phyloP scores from a whole-genome alignment of 2,888 invertebrate species.

The Ptychoptera albimana region DNA sequence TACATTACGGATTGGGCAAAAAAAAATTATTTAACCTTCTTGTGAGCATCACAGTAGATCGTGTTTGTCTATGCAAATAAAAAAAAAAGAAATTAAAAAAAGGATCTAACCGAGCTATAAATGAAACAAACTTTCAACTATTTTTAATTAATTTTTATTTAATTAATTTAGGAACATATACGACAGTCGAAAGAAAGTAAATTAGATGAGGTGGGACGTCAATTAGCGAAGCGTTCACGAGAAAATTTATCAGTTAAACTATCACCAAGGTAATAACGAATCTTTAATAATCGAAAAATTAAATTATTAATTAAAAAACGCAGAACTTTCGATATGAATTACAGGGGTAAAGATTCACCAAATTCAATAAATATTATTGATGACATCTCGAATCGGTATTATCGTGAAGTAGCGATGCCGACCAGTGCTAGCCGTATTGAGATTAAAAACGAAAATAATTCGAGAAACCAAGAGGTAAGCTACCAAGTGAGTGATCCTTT shows the following conservation, averaged over 20 bases:
- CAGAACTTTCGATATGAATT: constrained; percentile 3
- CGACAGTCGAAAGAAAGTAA: constrained; percentile 66
- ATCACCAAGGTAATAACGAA: constrained; percentile 15
- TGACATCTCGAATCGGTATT: constrained; percentile 28
- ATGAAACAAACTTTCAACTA: too few species aligned
- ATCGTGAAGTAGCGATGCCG: constrained; percentile 25
- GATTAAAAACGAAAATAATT: constrained; percentile 22
- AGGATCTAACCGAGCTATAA: too few species aligned
- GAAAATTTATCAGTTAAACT: constrained; percentile 25
- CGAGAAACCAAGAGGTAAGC: constrained; percentile 5
- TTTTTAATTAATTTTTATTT: too few species aligned
- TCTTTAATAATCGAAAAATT: too few species aligned
- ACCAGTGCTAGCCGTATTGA: constrained; percentile 20
- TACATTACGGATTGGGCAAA: too few species aligned
- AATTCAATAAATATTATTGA: constrained; percentile 28
- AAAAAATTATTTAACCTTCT: too few species aligned
- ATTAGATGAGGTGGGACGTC: constrained; percentile 46
- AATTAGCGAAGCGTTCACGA: constrained; percentile 28
- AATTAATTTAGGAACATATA: constrained; percentile 43
- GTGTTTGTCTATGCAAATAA: too few species aligned
- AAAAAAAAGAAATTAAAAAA: too few species aligned
- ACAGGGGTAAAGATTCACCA: constrained; percentile 28
- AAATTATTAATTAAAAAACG: neutral
- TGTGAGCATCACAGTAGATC: too few species aligned
- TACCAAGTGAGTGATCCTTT: neutral